Evolutionary conservation across 2,797 vertebrate species (phyloP).

Genomic region (Phylloscopus collybita): DNA sequence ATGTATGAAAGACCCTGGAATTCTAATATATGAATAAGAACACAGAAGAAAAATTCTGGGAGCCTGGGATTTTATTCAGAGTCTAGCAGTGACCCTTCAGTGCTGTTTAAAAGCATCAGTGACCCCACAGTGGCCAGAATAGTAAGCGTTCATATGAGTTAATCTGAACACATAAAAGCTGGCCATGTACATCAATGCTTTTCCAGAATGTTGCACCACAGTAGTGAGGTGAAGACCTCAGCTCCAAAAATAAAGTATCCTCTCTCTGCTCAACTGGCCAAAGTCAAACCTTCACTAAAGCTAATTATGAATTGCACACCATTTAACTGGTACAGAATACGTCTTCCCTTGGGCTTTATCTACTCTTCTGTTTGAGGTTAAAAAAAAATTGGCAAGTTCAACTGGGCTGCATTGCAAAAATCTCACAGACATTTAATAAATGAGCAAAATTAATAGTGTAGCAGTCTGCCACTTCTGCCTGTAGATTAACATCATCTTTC

Average conservation of each 20-base stretch:
- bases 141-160: neutral
- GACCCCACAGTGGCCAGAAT: neutral
- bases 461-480: neutral
- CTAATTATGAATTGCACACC: neutral
- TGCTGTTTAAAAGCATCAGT: neutral
- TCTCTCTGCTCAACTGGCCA: neutral
- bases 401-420: neutral
- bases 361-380: neutral
- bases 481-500: neutral
- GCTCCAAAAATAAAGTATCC: conserved; percentile 24
- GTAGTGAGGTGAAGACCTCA: neutral
- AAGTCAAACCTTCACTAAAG: neutral
- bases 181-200: neutral
- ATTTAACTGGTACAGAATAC: neutral
- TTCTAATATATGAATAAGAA: conserved; percentile 6
- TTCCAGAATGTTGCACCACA: neutral
- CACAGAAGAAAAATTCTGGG: neutral
- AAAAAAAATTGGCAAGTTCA: neutral
- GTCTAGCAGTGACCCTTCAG: neutral
- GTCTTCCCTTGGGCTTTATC: neutral
- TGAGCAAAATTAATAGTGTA: neutral
- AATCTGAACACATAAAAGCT: conserved; percentile 10
- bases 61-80: conserved; percentile 9
- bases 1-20: neutral
- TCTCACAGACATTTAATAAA: neutral